Conservation (phyloP, 2,888 invertebrate genomes). For the Scaptodrosophila latifasciaeformis region DNA sequence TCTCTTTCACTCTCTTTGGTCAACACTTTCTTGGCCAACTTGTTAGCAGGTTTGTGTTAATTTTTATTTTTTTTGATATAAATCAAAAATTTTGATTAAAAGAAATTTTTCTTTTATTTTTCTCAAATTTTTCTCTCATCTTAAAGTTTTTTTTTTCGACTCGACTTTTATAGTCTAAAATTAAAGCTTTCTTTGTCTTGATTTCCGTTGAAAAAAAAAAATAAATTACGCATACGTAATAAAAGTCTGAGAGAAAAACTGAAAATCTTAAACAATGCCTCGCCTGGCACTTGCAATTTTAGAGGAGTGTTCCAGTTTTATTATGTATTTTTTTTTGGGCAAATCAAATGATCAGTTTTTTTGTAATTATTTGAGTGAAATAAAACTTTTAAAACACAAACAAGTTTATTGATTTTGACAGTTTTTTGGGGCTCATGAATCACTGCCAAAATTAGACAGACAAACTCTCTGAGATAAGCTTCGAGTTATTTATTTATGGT, state of each 20-base stretch:
- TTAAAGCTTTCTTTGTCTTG: too few relatives aligned
- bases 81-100: too few relatives aligned
- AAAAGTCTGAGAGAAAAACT: slow-evolving; percentile 18
- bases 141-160: too few relatives aligned
- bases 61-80: slow-evolving; percentile 8
- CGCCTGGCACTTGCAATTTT: slow-evolving; percentile 38
- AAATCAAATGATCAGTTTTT: too few relatives aligned
- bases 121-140: too few relatives aligned
- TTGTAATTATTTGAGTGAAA: too few relatives aligned
- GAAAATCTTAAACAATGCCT: slow-evolving; percentile 37
- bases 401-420: slow-evolving; percentile 50
- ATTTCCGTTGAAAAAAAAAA: slow-evolving; percentile 7
- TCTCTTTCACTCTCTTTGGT: slow-evolving; percentile 11
- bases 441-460: slow-evolving; percentile 58
- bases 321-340: neutral
- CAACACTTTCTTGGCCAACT: slow-evolving; percentile 12
- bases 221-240: slow-evolving; percentile 48
- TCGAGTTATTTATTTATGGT: neutral
- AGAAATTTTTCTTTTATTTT: too few relatives aligned
- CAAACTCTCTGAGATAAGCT: neutral
- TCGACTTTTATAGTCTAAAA: too few relatives aligned
- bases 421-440: slow-evolving; percentile 50
- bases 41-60: slow-evolving; percentile 56
- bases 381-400: slow-evolving; percentile 31
- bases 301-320: neutral